Conservation (phyloP, 2,113 vertebrate genomes). For the Tichodroma muraria region DNA sequence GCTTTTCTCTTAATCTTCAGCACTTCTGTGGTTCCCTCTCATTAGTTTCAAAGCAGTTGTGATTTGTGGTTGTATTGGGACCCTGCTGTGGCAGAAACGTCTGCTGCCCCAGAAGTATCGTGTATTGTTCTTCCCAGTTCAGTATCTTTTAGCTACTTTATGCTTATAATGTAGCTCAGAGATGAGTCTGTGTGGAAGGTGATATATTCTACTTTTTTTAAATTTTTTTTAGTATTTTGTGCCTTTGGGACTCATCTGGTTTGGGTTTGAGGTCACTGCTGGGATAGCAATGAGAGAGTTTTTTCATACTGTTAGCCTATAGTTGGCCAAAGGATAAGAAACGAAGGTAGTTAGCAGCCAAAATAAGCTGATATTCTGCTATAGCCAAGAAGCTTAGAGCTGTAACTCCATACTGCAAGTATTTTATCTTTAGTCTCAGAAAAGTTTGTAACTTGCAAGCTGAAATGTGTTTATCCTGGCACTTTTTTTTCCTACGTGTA, state of each 20-base stretch:
- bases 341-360: neutral
- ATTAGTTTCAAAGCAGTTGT: neutral
- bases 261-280: conserved; percentile 22
- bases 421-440: neutral
- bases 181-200: neutral
- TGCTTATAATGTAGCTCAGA: neutral
- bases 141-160: neutral
- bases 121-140: neutral
- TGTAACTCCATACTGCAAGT: neutral
- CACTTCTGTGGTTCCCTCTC: neutral
- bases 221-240: neutral
- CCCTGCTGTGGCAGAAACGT: neutral
- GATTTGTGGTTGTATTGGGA: neutral
- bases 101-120: neutral
- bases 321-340: conserved; percentile 1
- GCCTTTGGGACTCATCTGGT: neutral
- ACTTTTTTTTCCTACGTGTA: neutral
- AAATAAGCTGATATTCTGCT: neutral
- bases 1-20: conserved; percentile 7
- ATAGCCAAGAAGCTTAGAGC: neutral
- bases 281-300: neutral
- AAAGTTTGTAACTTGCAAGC: neutral
- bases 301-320: neutral
- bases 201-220: neutral
- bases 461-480: neutral